Conservation (phyloP, 1,140 invertebrate species). For the Caerostris darwini region DNA sequence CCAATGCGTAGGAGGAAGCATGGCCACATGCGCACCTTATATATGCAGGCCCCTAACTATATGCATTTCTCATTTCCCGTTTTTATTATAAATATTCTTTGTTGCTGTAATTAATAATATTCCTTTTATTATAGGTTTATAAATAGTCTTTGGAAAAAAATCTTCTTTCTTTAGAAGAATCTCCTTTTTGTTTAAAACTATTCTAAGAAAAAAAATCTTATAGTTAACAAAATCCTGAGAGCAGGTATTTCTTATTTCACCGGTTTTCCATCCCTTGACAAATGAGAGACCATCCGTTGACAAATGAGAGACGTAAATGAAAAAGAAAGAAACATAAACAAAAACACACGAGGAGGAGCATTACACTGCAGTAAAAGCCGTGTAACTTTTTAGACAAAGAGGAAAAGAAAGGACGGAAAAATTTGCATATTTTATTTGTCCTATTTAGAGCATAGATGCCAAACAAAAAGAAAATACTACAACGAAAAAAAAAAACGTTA, state of each 20-base stretch:
- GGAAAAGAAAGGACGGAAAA: background rate
- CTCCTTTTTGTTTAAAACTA: background rate
- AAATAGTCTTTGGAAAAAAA: no score
- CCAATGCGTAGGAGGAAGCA: no score
- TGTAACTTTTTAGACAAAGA: background rate
- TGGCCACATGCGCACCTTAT: no score
- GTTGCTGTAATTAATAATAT: no score
- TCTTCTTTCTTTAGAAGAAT: no score
- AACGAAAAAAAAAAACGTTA: background rate
- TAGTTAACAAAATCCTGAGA: background rate
- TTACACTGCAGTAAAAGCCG: background rate
- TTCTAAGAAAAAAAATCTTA: background rate
- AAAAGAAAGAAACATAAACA: background rate
- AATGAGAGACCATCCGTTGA: background rate
- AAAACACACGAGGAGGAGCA: background rate
- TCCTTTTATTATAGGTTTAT: no score
- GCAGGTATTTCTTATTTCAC: background rate
- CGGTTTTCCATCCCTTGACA: background rate
- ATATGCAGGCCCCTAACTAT: no score
- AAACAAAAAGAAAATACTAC: background rate
- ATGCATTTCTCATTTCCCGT: no score
- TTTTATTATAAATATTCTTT: no score
- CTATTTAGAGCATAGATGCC: conserved; percentile 42
- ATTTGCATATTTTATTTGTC: conserved; percentile 50
- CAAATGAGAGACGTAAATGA: background rate